Percentiles rank a stretch among this genome's conserved stretches.
Conservation (phyloP, 2,888 invertebrate genomes). For the Chirona hameri region DNA sequence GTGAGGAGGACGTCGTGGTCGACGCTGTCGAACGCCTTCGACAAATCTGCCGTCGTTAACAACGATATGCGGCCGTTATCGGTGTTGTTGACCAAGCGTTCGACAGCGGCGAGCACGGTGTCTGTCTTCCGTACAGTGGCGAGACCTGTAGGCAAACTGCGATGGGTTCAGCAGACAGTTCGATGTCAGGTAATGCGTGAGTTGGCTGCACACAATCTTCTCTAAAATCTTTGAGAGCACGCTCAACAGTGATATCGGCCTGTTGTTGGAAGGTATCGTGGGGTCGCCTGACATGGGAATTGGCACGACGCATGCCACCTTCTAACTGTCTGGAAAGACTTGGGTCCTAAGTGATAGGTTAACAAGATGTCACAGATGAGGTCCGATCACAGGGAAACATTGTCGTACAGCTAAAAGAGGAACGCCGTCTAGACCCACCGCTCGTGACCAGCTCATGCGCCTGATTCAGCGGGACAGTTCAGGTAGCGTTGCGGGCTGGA, state of each 20-base stretch:
- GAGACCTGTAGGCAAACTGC: background rate
- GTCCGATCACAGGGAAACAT: background rate
- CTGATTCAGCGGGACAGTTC: no score
- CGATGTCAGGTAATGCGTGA: background rate
- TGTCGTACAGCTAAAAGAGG: background rate
- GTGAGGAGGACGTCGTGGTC: no score
- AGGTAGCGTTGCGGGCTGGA: no score
- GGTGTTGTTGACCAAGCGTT: background rate
- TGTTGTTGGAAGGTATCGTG: background rate
- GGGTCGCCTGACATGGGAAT: background rate
- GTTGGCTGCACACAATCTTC: background rate
- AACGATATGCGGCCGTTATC: background rate
- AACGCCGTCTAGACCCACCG: no score
- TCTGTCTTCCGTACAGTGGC: background rate
- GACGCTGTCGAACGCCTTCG: background rate
- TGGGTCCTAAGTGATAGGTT: background rate
- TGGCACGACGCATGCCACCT: background rate
- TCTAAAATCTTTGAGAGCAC: background rate
- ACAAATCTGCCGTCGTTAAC: background rate
- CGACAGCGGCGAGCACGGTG: background rate
- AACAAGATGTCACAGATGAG: background rate
- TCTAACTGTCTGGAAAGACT: background rate
- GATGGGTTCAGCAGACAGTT: background rate
- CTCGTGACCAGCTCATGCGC: no score
- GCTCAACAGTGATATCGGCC: background rate